These are phyloP conservation scores for Seira sanloemensis DNA, from an alignment of 2,888 invertebrate species.

Conservation along the genomic window DNA sequence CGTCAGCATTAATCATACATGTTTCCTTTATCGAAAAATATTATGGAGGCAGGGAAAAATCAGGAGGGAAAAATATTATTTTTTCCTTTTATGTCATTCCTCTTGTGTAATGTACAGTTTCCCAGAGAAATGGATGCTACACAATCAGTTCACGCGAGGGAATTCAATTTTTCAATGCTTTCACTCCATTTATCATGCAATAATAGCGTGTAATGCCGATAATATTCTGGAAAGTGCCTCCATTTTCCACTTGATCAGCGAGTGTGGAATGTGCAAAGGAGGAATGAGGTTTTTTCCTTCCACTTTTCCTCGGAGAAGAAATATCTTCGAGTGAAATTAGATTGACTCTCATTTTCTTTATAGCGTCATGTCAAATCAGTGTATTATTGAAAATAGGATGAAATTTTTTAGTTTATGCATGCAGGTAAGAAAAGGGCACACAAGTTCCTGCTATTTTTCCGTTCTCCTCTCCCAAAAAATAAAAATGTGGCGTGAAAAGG, in stretches of 20 bases:
- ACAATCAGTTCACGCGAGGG: not conserved
- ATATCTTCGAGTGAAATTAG: not conserved
- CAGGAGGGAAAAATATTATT: not conserved
- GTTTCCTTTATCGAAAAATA: not conserved
- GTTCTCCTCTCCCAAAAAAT: too few relatives aligned
- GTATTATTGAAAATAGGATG: too few relatives aligned
- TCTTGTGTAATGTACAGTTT: not conserved
- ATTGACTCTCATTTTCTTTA: not conserved
- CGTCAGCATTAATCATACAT: not conserved
- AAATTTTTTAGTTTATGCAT: too few relatives aligned
- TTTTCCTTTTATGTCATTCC: not conserved
- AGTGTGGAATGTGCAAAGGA: too few relatives aligned
- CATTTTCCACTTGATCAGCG: conserved; percentile 1
- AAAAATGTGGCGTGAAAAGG: too few relatives aligned
- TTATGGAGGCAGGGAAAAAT: not conserved
- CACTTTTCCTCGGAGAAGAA: not conserved
- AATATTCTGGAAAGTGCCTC: not conserved
- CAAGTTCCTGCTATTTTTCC: too few relatives aligned
- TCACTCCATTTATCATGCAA: not conserved
- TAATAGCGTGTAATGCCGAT: not conserved
- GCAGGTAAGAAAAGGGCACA: too few relatives aligned
- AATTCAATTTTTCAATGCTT: not conserved
- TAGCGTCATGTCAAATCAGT: not conserved
- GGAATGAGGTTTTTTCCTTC: too few relatives aligned
- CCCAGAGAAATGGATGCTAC: not conserved